Evolutionary conservation across 2,888 invertebrate genomes (phyloP), one percentile per base, ranked within the genome.

Genomic region (Pseudeuparius sepicola): DNA sequence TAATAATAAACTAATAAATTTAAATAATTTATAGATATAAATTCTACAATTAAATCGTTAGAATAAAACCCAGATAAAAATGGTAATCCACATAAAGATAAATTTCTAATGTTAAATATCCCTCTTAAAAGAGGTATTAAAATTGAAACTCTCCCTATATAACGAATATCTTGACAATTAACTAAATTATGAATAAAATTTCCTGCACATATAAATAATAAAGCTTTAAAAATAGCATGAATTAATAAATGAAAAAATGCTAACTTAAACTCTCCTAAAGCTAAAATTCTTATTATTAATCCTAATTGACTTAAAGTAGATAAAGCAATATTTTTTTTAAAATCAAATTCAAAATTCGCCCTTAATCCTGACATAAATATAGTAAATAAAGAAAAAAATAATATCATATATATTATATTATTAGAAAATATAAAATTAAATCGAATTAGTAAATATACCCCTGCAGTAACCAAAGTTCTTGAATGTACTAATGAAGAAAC

Each of bases 291-390:
- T 58, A 81, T 74, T 69, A 83, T 81, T 56, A 83, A 67, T 0
- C 79, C 79, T 55, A 83, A 65, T 55, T 83, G 82, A 2, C 79
- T 81, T 60, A 83, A 68, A 45, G 68, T 73, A 52, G 78, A 61
- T 56, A 79, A 60, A 54, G 80, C 81, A 76, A 83, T 78, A 72
- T 79, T 76, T 65, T 80, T 82, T 61, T 82, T 82, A 55, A 78
- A 66, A 66, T 81, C 80, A 68, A 63, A 71, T 41, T 75, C 73
- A 70, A 67, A 73, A 67, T 68, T 71, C 47, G 73, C 74, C 0
- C 68, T 65, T 52, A 73, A 62, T 0, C 73, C 71, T 2, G 73
- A 64, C 50, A 71, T 69, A 71, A 71, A 68, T 63, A 75, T 73
- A 0, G 74, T 75, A 57, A 74, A 60, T 0, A 66, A 59, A 32